Base-by-base conservation (phyloP, 1,140 invertebrate genomes). In the Apis florea region DNA sequence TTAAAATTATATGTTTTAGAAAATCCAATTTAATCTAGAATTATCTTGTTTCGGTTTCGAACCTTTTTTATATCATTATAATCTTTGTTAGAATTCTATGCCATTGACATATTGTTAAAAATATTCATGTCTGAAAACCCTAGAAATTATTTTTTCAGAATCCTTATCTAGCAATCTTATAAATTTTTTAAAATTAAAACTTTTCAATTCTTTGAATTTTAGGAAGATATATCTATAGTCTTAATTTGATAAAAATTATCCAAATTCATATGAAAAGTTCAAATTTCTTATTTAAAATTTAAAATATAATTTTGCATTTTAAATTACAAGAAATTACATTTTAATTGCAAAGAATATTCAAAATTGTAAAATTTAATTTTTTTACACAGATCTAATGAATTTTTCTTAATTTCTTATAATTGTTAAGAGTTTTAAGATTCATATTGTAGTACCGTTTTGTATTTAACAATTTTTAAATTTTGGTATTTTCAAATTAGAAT, bases 11-110 rank as follows among this genome's bases (percentile, higher is more conserved):
- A 12, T 26, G 51, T 80, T 51, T 67, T 74, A 58, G 24, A 67
- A 51, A 13, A 31, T 51, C 53, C 31, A 17, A 26, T 40, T 73
- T 73, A 54, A 73, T 74, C 66, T 71, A 64, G 40, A 80, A 64
- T 73, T 80, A 24, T 79, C 56, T 21, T 51, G 24, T 69, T 69
- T 47, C 66, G 53, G 72, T 66, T 73, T 79, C 11, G 51, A 56
- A 56, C 3, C 11, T 73, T 58, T 80, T 66, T 56, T 56, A 66
- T 56, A 26, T 56, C 21, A 64, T 56, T 66, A 31, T 73, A 73
- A 80, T 64, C 40, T 56, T 73, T 47, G 58, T 69, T 78, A 78
- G 61, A 51, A 67, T 74, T 74, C 61, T 66, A 26, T 54, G 54
- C 10, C 15, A 53, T n/a, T 72, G 24, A 69, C 58, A 10, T 67